A percentile compares a stretch with the other conserved stretches of the same genome.
phyloP scores from a whole-genome alignment of 2,888 invertebrate species.

The Nesidiocoris tenuis region DNA sequence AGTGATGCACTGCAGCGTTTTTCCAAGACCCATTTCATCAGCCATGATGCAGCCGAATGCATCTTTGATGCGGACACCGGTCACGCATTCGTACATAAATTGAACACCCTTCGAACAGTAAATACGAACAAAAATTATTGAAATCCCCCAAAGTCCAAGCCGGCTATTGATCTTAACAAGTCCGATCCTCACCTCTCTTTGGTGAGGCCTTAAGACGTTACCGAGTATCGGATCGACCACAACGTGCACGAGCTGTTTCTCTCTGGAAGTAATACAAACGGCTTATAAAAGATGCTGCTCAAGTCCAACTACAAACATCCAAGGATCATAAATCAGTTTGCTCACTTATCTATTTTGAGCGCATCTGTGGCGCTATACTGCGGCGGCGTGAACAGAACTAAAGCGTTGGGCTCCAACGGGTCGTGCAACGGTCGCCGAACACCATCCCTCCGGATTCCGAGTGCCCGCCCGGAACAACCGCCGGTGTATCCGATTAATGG shows the following conservation, averaged over 20 bases:
- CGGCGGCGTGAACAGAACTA: slow-evolving; percentile 84
- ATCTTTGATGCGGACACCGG: slow-evolving; percentile 80
- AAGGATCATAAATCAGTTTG: slow-evolving; percentile 21
- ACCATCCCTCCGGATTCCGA: slow-evolving; percentile 72
- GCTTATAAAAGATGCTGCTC: neutral
- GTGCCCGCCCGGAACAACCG: slow-evolving; percentile 67
- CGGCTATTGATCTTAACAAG: too few species aligned
- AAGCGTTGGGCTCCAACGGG: slow-evolving; percentile 86
- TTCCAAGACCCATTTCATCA: slow-evolving; percentile 98
- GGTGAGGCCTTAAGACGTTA: slow-evolving; percentile 91
- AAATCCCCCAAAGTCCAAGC: too few species aligned
- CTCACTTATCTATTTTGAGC: slow-evolving; percentile 72
- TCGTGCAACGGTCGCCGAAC: slow-evolving; percentile 77
- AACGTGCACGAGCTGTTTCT: slow-evolving; percentile 79
- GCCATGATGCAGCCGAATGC: slow-evolving; percentile 98
- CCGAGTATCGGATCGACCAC: slow-evolving; percentile 94
- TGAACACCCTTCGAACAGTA: slow-evolving; percentile 70
- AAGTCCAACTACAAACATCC: too few species aligned
- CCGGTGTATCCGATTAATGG: slow-evolving; percentile 88
- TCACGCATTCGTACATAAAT: slow-evolving; percentile 99
- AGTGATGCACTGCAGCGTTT: slow-evolving; percentile 96
- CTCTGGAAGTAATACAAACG: slow-evolving; percentile 55
- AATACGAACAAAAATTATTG: slow-evolving; percentile 51
- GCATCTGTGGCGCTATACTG: slow-evolving; percentile 82
- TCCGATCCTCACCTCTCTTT: slow-evolving; percentile 67